phyloP scores from a whole-genome alignment of 1,140 invertebrate species.

The Cecropterus lyciades region DNA sequence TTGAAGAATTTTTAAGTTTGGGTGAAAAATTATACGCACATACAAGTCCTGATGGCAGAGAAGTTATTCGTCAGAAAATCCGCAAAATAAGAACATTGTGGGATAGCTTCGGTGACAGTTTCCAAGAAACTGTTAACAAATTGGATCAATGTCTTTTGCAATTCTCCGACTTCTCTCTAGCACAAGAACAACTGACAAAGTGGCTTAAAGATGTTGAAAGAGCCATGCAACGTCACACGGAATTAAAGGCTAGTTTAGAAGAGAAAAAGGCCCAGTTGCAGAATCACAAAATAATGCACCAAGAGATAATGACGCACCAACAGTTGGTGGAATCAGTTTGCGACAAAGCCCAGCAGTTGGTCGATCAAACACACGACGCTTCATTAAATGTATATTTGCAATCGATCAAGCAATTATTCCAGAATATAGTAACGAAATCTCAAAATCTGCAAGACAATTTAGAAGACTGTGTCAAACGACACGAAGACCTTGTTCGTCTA shows the following conservation, averaged over 20 bases:
- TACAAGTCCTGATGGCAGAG: slow-evolving; percentile 96
- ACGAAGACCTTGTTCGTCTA: slow-evolving; percentile 90
- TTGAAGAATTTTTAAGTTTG: slow-evolving; percentile 94
- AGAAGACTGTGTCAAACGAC: slow-evolving; percentile 93
- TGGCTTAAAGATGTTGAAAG: slow-evolving; percentile 96
- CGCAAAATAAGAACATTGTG: slow-evolving; percentile 92
- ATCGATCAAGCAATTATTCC: slow-evolving; percentile 95
- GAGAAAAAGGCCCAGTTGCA: slow-evolving; percentile 97
- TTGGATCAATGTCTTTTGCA: slow-evolving; percentile 95
- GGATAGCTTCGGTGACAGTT: slow-evolving; percentile 94
- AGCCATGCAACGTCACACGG: slow-evolving; percentile 95
- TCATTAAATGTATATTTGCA: slow-evolving; percentile 93
- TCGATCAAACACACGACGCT: slow-evolving; percentile 95
- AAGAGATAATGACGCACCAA: slow-evolving; percentile 97
- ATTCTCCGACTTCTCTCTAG: slow-evolving; percentile 94
- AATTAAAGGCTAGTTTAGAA: slow-evolving; percentile 95
- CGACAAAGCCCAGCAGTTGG: slow-evolving; percentile 95
- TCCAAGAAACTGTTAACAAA: slow-evolving; percentile 91
- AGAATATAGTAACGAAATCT: slow-evolving; percentile 94
- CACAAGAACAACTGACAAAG: slow-evolving; percentile 95
- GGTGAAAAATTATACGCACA: slow-evolving; percentile 97
- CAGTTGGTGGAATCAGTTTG: slow-evolving; percentile 95
- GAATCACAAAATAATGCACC: slow-evolving; percentile 97
- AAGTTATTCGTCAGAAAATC: slow-evolving; percentile 95
- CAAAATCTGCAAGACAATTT: slow-evolving; percentile 93